Percentiles rank a stretch among this genome's conserved stretches.
These are phyloP conservation scores for Crax fasciolata DNA, from an alignment of 2,797 vertebrate genomes.

Conservation along the genomic window DNA sequence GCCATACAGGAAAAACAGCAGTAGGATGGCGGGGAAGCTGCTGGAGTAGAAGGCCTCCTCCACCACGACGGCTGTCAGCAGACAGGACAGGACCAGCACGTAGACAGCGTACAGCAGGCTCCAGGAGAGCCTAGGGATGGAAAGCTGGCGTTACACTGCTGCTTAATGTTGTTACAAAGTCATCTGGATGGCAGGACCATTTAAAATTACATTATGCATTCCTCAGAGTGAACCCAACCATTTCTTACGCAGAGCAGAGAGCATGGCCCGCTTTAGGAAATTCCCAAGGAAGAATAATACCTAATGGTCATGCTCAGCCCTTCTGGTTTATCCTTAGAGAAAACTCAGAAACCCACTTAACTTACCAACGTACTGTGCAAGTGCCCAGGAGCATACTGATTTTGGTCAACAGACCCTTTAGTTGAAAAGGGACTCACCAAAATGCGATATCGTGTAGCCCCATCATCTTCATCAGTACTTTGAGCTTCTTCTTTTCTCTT, in stretches of 20 bases:
- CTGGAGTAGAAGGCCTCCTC: constrained; percentile 81
- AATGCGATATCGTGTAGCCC: constrained; percentile 90
- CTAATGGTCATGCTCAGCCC: not conserved
- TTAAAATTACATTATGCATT: not conserved
- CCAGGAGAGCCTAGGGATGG: constrained; percentile 76
- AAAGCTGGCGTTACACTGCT: not conserved
- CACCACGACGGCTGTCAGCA: constrained; percentile 76
- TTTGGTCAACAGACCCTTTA: rapidly evolving
- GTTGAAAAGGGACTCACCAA: constrained; percentile 83
- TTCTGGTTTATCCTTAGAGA: not conserved
- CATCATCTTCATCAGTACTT: constrained; percentile 92
- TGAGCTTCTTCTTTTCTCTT: constrained; percentile 90
- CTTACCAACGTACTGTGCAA: not conserved
- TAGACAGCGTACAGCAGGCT: constrained; percentile 63
- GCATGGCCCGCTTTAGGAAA: not conserved
- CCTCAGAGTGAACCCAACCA: not conserved
- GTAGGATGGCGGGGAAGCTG: constrained; percentile 84
- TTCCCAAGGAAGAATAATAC: not conserved
- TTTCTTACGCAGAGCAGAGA: rapidly evolving
- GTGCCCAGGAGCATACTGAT: not conserved
- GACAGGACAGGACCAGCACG: constrained; percentile 36
- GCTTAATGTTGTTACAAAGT: not conserved
- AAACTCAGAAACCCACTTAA: not conserved
- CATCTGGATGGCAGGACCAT: rapidly evolving
- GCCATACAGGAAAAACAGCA: constrained; percentile 91